phyloP scores from a whole-genome alignment of 37 sponge, comb jelly and placozoan genomes.

The Agelas oroides region DNA sequence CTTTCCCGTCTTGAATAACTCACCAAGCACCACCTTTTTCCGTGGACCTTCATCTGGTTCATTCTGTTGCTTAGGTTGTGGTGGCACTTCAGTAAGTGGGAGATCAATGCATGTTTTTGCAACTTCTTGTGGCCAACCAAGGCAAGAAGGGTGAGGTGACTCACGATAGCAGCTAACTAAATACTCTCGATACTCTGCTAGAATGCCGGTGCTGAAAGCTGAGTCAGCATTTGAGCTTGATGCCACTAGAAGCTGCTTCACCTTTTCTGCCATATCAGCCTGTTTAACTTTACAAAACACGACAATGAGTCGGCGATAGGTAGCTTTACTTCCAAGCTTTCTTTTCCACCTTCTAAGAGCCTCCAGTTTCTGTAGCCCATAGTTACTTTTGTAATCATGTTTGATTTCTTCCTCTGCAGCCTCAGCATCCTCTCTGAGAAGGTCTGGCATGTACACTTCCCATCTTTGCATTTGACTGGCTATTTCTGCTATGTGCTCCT shows the following conservation, averaged over 20 bases:
- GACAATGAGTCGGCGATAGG: not conserved
- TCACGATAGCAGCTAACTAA: not conserved
- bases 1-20: no score
- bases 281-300: not conserved
- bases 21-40: no score
- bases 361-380: not conserved
- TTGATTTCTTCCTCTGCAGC: constrained; percentile 2
- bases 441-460: no score
- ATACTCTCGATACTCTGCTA: not conserved
- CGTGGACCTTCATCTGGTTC: no score
- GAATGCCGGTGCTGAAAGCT: no score
- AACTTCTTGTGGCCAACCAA: not conserved
- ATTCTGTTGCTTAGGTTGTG: no score
- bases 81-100: no score
- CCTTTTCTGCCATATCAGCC: not conserved
- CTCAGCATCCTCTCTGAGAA: not conserved
- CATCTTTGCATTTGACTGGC: no score
- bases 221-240: no score
- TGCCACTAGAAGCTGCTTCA: not conserved
- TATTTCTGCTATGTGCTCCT: no score
- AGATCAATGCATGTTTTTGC: not conserved
- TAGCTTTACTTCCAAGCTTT: not conserved
- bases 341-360: not conserved
- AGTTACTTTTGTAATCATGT: not conserved
- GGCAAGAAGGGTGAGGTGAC: not conserved